These are phyloP conservation scores for Nephrotoma flavescens DNA, from an alignment of 2,888 invertebrate genomes.

Conservation along the genomic window DNA sequence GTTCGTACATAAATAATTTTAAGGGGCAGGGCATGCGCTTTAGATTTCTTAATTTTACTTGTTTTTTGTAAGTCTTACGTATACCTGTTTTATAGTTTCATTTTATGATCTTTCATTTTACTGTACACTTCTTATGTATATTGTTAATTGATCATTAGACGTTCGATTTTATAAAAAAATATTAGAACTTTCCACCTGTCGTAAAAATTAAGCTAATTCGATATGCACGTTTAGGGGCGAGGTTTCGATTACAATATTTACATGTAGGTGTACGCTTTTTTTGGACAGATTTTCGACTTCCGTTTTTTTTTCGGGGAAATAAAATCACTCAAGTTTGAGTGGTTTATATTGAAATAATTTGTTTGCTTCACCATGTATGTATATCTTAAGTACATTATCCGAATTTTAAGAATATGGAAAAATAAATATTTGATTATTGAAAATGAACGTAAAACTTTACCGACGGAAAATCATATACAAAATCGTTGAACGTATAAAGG, in stretches of 20 bases:
- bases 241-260: not conserved
- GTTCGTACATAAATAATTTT: not conserved
- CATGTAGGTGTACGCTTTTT: not conserved
- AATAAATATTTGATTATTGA: not conserved
- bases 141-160: not conserved
- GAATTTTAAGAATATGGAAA: too few species aligned
- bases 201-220: not conserved
- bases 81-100: not conserved
- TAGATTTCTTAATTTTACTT: not conserved
- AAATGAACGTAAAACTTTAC: not conserved
- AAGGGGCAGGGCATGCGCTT: slow-evolving; percentile 4
- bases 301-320: not conserved
- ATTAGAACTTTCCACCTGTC: not conserved
- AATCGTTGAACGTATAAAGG: too few species aligned
- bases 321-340: not conserved
- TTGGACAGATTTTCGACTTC: not conserved
- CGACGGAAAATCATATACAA: not conserved
- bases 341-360: not conserved
- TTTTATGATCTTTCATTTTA: not conserved
- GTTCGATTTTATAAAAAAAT: not conserved
- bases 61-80: not conserved
- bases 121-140: not conserved
- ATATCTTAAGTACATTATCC: too few species aligned
- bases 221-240: not conserved
- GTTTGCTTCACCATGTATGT: not conserved